Evolutionary conservation across 2,888 invertebrate species (phyloP).

Genomic region (Thalpophila matura): DNA sequence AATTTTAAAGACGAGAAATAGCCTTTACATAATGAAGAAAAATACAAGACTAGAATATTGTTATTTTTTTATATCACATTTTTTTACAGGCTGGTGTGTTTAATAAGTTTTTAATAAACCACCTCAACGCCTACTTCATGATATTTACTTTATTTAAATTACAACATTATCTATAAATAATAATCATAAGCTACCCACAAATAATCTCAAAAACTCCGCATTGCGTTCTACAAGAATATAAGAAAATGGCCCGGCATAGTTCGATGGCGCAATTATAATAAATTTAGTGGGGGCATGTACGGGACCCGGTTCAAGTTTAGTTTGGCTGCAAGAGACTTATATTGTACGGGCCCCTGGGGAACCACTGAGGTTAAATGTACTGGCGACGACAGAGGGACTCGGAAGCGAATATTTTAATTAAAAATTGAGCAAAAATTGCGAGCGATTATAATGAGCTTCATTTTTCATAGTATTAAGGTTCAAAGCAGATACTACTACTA

Average conservation of each 20-base stretch:
- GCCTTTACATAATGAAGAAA: too few species aligned
- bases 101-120: too few species aligned
- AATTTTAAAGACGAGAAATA: too few species aligned
- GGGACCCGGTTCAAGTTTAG: constrained; percentile 68
- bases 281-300: constrained; percentile 68
- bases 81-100: too few species aligned
- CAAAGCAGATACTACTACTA: too few species aligned
- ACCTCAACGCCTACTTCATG: too few species aligned
- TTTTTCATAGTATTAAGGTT: neutral
- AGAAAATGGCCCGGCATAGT: constrained; percentile 58
- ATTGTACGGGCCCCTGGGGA: constrained; percentile 72
- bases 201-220: constrained; percentile 38
- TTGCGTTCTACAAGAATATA: constrained; percentile 46
- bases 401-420: neutral
- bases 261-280: constrained; percentile 76
- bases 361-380: constrained; percentile 64
- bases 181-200: neutral
- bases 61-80: too few species aligned
- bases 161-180: neutral
- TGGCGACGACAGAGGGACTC: constrained; percentile 15
- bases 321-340: constrained; percentile 73
- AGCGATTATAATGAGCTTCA: too few species aligned
- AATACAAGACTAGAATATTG: too few species aligned
- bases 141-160: too few species aligned
- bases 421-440: neutral